Conservation (phyloP, 2,113 vertebrate species). For the Lathamus discolor region DNA sequence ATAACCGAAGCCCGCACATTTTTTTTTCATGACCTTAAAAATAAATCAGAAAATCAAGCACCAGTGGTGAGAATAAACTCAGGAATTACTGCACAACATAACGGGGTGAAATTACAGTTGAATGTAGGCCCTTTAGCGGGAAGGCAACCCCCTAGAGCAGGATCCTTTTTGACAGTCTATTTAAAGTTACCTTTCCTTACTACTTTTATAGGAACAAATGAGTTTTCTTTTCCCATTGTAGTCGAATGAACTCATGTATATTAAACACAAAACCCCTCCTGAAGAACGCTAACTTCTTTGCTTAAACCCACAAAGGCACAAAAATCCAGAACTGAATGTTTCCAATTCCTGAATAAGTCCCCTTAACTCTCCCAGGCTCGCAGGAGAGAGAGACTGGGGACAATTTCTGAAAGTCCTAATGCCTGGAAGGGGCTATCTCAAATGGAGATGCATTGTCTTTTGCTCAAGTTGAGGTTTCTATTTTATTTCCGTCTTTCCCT, state of each 20-base stretch:
- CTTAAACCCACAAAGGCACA: constrained; percentile 42
- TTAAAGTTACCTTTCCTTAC: constrained; percentile 47
- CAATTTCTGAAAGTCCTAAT: not conserved
- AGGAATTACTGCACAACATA: not conserved
- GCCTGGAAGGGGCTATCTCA: constrained; percentile 23
- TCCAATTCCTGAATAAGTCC: constrained; percentile 48
- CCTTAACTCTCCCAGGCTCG: constrained; percentile 37
- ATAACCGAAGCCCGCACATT: not conserved
- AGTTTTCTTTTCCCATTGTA: constrained; percentile 52
- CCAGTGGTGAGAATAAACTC: not conserved
- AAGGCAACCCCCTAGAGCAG: not conserved
- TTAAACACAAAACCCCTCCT: constrained; percentile 55
- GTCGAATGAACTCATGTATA: constrained; percentile 55
- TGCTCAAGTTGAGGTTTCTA: constrained; percentile 32
- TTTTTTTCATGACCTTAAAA: constrained; percentile 17
- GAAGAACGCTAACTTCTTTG: constrained; percentile 39
- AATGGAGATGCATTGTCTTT: constrained; percentile 8
- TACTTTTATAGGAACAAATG: constrained; percentile 41
- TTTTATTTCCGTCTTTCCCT: constrained; percentile 38
- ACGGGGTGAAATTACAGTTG: not conserved
- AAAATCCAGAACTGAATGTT: constrained; percentile 36
- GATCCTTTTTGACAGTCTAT: not conserved
- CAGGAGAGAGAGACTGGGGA: not conserved
- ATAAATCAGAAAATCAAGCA: constrained; percentile 18
- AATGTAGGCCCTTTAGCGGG: not conserved